Evolutionary conservation across 2,113 vertebrate genomes (phyloP), one percentile per base, ranked within the genome.

Genomic region (Bungarus multicinctus): DNA sequence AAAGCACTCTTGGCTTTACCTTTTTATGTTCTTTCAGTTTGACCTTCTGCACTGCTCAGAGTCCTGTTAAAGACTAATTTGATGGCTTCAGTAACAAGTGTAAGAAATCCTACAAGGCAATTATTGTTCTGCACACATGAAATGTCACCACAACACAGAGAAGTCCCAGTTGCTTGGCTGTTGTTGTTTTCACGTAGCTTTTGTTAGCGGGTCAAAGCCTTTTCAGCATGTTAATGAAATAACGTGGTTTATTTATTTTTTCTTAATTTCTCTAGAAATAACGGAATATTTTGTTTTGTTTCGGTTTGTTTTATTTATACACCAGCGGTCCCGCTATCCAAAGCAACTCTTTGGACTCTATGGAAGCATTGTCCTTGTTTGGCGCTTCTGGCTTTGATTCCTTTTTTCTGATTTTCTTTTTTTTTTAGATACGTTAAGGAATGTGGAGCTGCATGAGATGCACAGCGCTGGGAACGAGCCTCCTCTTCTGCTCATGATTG

Each of bases 401-500:
- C 25, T 43, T 81, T 89, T 45, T 34, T 45, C 23, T 97, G 90
- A 12, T 27, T 27, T 60, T 27, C 25, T 60, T 60, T 64, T 3
- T 88, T 12, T 92, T 81, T 6, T 93, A 99, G 99, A 99, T 96
- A 98, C 98, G 0, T 97, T 99, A 22, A 98, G 99, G 88, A 99
- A 99, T 58, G 98, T 99, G 91, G 99, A 99, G 95, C 98, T 99
- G 90, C 98, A 99, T 93, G 99, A 99, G 95, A 98, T 99, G 95
- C 99, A 99, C 54, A 98, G 98, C 81, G 98, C 98, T 0, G 98
- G 98, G 6, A 98, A 97, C 0, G 99, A 99, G 2, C 99, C 99
- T 0, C 99, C 99, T 0, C 96, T 99, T 85, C 98, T 99, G 97
- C 97, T 99, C 89, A 96, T 99, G 98, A 98, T 99, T 9, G 99